These are phyloP conservation scores for Cerceris rybyensis DNA, from an alignment of 2,888 invertebrate species.

Conservation along the genomic window DNA sequence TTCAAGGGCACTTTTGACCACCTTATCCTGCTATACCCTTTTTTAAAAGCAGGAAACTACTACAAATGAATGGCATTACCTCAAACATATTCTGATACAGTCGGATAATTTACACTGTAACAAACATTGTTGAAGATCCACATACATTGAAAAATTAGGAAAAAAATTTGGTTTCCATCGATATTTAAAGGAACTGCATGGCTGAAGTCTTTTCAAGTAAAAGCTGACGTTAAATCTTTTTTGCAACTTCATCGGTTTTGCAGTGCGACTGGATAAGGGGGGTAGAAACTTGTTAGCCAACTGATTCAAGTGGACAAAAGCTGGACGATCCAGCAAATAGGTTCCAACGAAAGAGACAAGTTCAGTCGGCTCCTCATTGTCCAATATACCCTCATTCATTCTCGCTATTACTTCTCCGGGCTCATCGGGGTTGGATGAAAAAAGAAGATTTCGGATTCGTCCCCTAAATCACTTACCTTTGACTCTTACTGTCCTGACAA, in stretches of 20 bases:
- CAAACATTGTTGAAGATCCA: too few species aligned
- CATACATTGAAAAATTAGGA: too few species aligned
- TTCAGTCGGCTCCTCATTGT: conserved; percentile 43
- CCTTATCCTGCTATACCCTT: too few species aligned
- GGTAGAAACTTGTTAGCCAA: conserved; percentile 62
- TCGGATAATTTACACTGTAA: too few species aligned
- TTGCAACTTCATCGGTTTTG: conserved; percentile 52
- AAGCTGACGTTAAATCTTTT: conserved; percentile 57
- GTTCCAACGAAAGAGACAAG: conserved; percentile 43
- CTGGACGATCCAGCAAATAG: conserved; percentile 50
- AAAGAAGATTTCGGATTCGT: conserved; percentile 5
- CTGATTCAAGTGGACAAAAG: conserved; percentile 63
- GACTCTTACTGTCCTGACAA: neutral
- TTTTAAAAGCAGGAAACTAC: too few species aligned
- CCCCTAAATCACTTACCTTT: conserved; percentile 15
- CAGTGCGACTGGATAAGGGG: conserved; percentile 54
- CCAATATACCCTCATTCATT: conserved; percentile 47
- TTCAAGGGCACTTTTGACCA: too few species aligned
- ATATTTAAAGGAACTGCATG: conserved; percentile 21
- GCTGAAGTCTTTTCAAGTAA: conserved; percentile 23
- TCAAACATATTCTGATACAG: too few species aligned
- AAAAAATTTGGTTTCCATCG: neutral
- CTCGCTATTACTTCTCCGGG: conserved; percentile 20
- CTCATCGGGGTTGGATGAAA: conserved; percentile 6
- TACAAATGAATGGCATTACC: too few species aligned